Percentiles rank a stretch among this genome's conserved stretches.
Conservation (phyloP, 2,113 vertebrate species). For the Melanotaenia duboulayi region DNA sequence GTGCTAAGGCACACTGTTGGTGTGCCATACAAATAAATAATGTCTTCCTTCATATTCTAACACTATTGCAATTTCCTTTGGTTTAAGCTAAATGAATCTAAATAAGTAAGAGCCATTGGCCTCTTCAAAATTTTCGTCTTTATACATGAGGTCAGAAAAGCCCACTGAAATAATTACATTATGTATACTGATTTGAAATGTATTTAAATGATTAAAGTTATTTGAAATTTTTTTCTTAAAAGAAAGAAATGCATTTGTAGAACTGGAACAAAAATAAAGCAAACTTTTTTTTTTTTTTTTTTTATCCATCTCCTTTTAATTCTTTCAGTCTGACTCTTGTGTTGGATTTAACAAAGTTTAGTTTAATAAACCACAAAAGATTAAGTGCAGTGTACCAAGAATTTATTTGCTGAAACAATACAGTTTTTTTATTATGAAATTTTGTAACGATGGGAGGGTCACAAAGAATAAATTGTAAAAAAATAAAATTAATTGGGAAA, state of each 20-base stretch:
- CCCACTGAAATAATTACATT: neutral
- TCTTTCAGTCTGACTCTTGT: neutral
- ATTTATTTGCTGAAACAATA: too few relatives aligned
- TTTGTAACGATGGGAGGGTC: too few relatives aligned
- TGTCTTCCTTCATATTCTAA: neutral
- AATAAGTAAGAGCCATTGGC: too few relatives aligned
- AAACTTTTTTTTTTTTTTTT: conserved; percentile 8
- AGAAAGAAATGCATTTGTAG: conserved; percentile 21
- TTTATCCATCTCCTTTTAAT: neutral
- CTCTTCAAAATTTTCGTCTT: neutral
- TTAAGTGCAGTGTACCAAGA: too few relatives aligned
- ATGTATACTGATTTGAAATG: conserved; percentile 18
- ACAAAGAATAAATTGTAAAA: too few relatives aligned
- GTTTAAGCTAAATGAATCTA: neutral
- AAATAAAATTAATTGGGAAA: too few relatives aligned
- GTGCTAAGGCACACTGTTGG: neutral
- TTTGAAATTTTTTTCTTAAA: neutral
- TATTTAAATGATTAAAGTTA: conserved; percentile 25
- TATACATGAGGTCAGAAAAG: neutral
- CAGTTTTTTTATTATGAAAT: too few relatives aligned
- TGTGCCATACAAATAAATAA: neutral
- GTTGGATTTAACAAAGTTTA: neutral
- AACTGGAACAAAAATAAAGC: conserved; percentile 39
- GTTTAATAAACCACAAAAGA: too few relatives aligned
- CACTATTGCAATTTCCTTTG: neutral